Evolutionary conservation across 64 coral and sea anemone species (phyloP), one percentile per base, ranked within the genome.

Genomic region (Stichodactyla helianthus): DNA sequence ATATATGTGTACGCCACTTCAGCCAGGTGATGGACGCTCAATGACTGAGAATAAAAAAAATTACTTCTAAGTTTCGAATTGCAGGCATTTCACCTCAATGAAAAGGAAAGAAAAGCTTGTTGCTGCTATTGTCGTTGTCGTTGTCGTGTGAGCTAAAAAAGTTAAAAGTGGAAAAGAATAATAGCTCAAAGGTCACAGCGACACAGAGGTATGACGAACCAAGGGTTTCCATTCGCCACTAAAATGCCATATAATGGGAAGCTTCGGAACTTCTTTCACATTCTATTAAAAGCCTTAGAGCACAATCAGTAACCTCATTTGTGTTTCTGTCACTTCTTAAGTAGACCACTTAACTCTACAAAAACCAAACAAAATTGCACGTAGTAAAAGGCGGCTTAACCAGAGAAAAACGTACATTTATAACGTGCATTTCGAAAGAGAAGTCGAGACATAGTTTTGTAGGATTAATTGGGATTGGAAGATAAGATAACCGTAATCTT

Each of bases 291-390:
- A 65, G 62, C 62, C 22, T 65, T 65, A 65, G 22, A 22, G 62
- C 7, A 9, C 62, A 65, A 65, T n/a, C 12, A 13, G 20, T 65
- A 20, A 5, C 62, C 35, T 18, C 62, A 22, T 65, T 65, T 65
- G 62, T 65, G 22, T 65, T 65, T 65, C 62, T 65, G 62, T 65
- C 62, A 65, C 62, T 65, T 65, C 62, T 65, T 65, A 65, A 65
- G 62, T 65, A 65, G 62, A 20, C 5, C 62, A 65, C 62, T 65
- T 65, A 65, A n/a, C 22, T 65, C 22, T 65, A n/a, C 62, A 65
- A 65, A n/a, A n/a, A 19, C 62, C 12, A 65, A 65, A 22, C 5
- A 65, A n/a, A 8, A n/a, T 65, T 65, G 14, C 59, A 17, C 13
- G 2, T 13, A n/a, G 62, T 65, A 65, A 20, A n/a, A 60, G 62